These are phyloP conservation scores for Philaethria dido DNA, from an alignment of 2,888 invertebrate genomes.

Conservation along the genomic window DNA sequence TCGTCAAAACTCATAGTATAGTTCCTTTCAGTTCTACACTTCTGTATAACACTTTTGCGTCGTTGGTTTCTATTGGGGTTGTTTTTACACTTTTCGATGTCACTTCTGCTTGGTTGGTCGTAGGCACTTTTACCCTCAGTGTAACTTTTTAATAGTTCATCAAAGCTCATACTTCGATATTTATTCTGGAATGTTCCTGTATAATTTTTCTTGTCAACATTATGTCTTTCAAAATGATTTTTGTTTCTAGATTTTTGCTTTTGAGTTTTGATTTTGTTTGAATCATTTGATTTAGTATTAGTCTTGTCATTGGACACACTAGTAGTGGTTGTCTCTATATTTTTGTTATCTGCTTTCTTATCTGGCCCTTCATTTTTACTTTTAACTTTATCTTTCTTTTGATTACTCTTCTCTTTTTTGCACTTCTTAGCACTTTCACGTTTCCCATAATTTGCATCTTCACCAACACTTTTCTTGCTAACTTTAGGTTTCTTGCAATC, in stretches of 20 bases:
- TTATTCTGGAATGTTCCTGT: slow-evolving; percentile 15
- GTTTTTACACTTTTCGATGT: slow-evolving; percentile 22
- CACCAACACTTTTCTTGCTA: neutral
- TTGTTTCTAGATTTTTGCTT: neutral
- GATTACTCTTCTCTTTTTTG: neutral
- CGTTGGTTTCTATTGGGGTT: neutral
- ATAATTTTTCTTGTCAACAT: neutral
- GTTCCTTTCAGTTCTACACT: slow-evolving; percentile 3
- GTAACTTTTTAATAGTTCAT: slow-evolving; percentile 7
- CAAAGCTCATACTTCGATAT: slow-evolving; percentile 12
- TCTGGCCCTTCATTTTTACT: neutral
- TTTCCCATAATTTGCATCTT: neutral
- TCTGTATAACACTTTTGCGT: neutral
- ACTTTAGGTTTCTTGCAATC: neutral
- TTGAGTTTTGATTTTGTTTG: neutral
- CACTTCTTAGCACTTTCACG: slow-evolving; percentile 4
- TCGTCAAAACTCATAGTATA: slow-evolving; percentile 20
- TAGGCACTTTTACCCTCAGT: slow-evolving; percentile 6
- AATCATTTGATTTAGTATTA: neutral
- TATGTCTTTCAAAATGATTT: neutral
- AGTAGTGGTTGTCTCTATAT: neutral
- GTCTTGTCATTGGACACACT: neutral
- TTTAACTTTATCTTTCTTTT: neutral
- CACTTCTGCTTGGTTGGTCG: slow-evolving; percentile 21
- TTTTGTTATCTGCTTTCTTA: neutral